Evolutionary conservation across 2,888 invertebrate genomes (phyloP).

Genomic region (Itoplectis maculator): DNA sequence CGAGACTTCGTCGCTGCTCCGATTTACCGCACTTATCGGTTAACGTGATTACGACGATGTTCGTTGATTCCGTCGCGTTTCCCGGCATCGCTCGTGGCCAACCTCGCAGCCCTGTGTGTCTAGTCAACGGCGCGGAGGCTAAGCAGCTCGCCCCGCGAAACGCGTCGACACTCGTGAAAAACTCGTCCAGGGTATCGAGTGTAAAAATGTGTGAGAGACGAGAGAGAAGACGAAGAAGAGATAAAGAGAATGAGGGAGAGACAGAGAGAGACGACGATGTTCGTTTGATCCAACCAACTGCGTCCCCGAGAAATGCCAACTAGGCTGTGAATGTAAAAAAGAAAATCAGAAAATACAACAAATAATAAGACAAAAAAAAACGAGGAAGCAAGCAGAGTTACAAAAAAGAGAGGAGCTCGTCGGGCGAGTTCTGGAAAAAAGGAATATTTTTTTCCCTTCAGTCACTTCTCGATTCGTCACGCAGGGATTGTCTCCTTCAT

Average conservation of each 20-base stretch:
- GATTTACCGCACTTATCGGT: constrained; percentile 20
- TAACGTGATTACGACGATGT: not conserved
- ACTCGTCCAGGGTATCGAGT: constrained; percentile 38
- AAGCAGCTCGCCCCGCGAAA: constrained; percentile 14
- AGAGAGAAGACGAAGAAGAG: constrained; percentile 5
- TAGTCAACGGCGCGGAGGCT: constrained; percentile 55
- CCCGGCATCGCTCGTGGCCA: constrained; percentile 42
- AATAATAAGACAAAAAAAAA: constrained; percentile 64
- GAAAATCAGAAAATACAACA: constrained; percentile 83
- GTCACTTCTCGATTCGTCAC: constrained; percentile 41
- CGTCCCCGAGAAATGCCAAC: constrained; percentile 89
- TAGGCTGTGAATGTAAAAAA: constrained; percentile 91
- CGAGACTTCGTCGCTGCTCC: constrained; percentile 31
- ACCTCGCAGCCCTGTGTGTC: constrained; percentile 54
- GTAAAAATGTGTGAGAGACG: not conserved
- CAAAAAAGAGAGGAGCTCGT: not conserved
- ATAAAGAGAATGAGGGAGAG: not conserved
- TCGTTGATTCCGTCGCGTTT: constrained; percentile 39
- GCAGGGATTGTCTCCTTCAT: not conserved
- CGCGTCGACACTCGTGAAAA: constrained; percentile 54
- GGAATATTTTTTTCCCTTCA: constrained; percentile 42
- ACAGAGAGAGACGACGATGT: not conserved
- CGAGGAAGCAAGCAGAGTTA: constrained; percentile 45
- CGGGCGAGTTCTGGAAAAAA: constrained; percentile 22
- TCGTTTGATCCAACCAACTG: constrained; percentile 33